These are phyloP conservation scores for Anguilla anguilla DNA, from an alignment of 2,797 vertebrate genomes.

Conservation along the genomic window DNA sequence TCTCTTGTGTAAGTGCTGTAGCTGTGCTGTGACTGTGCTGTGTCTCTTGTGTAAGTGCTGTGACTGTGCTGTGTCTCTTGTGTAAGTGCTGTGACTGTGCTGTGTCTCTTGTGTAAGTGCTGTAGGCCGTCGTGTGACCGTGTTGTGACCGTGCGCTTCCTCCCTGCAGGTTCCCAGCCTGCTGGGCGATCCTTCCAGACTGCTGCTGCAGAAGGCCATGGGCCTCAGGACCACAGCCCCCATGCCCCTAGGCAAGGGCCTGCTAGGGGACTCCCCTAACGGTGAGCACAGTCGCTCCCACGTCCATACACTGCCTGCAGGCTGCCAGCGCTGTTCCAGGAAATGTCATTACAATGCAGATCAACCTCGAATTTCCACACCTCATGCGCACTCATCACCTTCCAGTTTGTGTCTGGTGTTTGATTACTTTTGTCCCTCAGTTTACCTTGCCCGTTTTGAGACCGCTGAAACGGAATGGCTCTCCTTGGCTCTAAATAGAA, in stretches of 20 bases:
- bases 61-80: too few relatives aligned
- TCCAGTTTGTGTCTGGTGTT: slow-evolving; percentile 25
- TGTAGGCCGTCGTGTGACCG: background rate
- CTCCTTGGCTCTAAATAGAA: slow-evolving; percentile 37
- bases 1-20: too few relatives aligned
- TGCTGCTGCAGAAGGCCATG: slow-evolving; percentile 86
- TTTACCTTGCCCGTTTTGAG: slow-evolving; percentile 8
- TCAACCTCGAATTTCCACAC: slow-evolving; percentile 34
- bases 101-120: too few relatives aligned
- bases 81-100: too few relatives aligned
- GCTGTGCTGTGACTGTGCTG: too few relatives aligned
- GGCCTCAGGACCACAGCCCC: slow-evolving; percentile 77
- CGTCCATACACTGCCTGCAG: background rate
- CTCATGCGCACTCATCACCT: slow-evolving; percentile 32
- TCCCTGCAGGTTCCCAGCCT: slow-evolving; percentile 81
- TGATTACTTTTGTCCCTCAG: background rate
- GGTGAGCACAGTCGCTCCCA: slow-evolving; percentile 66
- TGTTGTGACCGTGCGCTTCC: background rate
- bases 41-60: too few relatives aligned
- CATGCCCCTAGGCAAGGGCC: slow-evolving; percentile 76
- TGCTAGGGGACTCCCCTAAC: slow-evolving; percentile 87
- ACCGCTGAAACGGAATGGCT: slow-evolving; percentile 1
- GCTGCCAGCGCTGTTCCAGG: background rate
- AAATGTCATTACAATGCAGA: slow-evolving; percentile 64
- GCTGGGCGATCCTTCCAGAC: slow-evolving; percentile 86